Percentiles rank a stretch among this genome's conserved stretches.
Conservation (phyloP, 2,113 vertebrate genomes). For the Eidolon helvum region DNA sequence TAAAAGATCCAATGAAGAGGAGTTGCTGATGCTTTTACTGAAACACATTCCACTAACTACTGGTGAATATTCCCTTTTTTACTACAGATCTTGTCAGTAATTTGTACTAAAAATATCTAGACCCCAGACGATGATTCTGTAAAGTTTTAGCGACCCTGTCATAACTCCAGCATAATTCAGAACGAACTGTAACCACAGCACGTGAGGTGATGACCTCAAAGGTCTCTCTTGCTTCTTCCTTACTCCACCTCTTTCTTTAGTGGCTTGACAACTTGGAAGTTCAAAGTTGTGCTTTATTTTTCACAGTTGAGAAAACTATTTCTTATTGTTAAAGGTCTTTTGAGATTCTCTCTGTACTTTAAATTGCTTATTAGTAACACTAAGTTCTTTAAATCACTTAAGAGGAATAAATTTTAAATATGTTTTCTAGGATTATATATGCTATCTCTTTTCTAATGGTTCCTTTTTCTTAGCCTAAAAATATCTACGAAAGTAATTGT, state of each 20-base stretch:
- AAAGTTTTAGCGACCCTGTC: constrained; percentile 54
- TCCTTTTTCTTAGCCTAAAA: constrained; percentile 12
- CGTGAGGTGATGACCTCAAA: neutral
- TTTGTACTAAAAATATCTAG: constrained; percentile 56
- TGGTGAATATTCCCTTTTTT: constrained; percentile 55
- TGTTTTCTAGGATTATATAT: neutral
- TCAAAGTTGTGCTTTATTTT: constrained; percentile 32
- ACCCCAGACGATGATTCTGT: constrained; percentile 32
- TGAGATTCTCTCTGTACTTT: constrained; percentile 33
- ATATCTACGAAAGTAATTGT: neutral
- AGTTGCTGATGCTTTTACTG: constrained; percentile 71
- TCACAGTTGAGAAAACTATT: neutral
- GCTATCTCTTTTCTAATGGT: neutral
- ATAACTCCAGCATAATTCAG: constrained; percentile 30
- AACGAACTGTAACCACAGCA: neutral
- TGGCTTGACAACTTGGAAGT: neutral
- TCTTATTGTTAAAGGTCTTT: constrained; percentile 14
- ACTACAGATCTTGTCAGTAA: constrained; percentile 43
- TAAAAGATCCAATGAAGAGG: constrained; percentile 57
- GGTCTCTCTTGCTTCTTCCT: neutral
- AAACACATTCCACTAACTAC: constrained; percentile 42
- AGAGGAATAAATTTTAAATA: neutral
- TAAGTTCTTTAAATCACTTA: neutral
- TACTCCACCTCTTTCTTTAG: neutral
- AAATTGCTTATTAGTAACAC: neutral